phyloP scores from a whole-genome alignment of 2,797 vertebrate genomes.

The Otolemur crassicaudatus region DNA sequence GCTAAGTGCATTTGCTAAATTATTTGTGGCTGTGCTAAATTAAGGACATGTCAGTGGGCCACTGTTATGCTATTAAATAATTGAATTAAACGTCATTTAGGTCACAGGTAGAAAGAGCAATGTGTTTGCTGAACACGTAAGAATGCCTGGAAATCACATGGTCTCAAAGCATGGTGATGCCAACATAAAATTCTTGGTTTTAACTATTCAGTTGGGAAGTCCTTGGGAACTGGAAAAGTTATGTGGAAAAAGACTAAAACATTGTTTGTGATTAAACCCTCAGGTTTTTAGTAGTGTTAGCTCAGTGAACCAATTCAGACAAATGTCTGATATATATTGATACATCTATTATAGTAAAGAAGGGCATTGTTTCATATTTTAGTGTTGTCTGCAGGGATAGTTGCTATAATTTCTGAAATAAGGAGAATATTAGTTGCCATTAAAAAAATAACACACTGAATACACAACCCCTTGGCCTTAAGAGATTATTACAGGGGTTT shows the following conservation, averaged over 20 bases:
- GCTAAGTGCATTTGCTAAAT: slow-evolving; percentile 65
- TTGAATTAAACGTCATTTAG: slow-evolving; percentile 58
- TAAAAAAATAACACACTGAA: slow-evolving; percentile 22
- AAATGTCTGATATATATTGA: slow-evolving; percentile 32
- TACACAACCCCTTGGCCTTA: background rate
- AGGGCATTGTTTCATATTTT: background rate
- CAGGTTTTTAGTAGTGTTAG: background rate
- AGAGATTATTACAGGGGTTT: background rate
- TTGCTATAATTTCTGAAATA: background rate
- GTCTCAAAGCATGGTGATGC: background rate
- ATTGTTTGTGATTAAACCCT: background rate
- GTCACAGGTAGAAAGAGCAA: slow-evolving; percentile 34
- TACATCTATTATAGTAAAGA: slow-evolving; percentile 36
- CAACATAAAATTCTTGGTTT: slow-evolving; percentile 36
- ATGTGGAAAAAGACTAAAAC: slow-evolving; percentile 26
- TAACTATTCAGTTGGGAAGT: background rate
- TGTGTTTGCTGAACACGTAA: slow-evolving; percentile 24
- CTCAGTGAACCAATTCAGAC: slow-evolving; percentile 31
- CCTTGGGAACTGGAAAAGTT: background rate
- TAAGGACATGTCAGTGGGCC: slow-evolving; percentile 13
- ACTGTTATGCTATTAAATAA: slow-evolving; percentile 56
- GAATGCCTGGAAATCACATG: slow-evolving; percentile 40
- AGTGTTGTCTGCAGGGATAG: background rate
- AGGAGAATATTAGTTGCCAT: background rate
- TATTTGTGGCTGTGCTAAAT: slow-evolving; percentile 78